Evolutionary conservation across 2,888 invertebrate genomes (phyloP).

Genomic region (Halocaridina rubra): DNA sequence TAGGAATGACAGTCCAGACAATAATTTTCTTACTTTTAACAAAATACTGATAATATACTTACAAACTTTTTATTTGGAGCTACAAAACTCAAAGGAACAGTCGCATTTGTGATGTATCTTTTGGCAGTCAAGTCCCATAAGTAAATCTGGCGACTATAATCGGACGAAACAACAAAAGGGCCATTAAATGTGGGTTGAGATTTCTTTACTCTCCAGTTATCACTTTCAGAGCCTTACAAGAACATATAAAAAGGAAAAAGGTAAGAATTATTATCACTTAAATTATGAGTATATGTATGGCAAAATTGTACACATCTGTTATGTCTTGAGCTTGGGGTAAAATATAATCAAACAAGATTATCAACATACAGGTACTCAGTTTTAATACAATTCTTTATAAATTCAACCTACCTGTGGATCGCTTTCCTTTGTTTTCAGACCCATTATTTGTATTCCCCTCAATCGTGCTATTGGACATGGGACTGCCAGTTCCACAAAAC

Average conservation of each 20-base stretch:
- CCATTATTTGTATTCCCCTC: not conserved
- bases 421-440: not conserved
- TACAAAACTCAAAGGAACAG: not conserved
- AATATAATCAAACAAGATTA: not conserved
- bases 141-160: conserved; percentile 39
- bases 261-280: no score
- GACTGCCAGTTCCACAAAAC: conserved; percentile 31
- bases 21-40: not conserved
- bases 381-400: not conserved
- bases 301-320: no score
- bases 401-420: not conserved
- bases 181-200: not conserved
- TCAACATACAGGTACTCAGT: not conserved
- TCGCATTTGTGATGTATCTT: conserved; percentile 24
- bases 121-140: conserved; percentile 52
- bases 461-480: not conserved
- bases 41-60: not conserved
- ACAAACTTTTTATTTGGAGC: conserved; percentile 19
- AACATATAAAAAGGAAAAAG: no score
- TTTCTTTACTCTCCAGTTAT: not conserved
- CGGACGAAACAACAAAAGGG: conserved; percentile 52
- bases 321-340: no score
- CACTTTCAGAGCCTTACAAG: not conserved
- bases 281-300: no score
- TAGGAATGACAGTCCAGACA: not conserved